A percentile compares a stretch with the other conserved stretches of the same genome.
Conservation (phyloP, 2,797 vertebrate genomes). For the Notoglanidium macrostoma region DNA sequence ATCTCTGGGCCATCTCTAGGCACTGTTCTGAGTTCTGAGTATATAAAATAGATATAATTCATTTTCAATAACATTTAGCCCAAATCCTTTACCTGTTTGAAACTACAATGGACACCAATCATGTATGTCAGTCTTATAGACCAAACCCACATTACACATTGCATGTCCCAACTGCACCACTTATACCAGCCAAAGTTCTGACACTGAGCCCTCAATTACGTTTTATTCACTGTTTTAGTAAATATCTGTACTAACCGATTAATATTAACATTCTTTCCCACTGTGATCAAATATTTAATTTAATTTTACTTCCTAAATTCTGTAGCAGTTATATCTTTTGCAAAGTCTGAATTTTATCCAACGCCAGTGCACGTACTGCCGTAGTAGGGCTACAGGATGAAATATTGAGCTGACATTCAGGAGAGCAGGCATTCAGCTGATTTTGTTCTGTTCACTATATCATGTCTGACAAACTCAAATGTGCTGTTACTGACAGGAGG, state of each 20-base stretch:
- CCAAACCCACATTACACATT: neutral
- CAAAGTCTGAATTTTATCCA: neutral
- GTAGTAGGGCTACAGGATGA: neutral
- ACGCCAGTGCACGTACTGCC: neutral
- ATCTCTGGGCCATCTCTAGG: too few species aligned
- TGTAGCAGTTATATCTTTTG: neutral
- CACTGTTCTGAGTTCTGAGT: too few species aligned
- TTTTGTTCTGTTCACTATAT: neutral
- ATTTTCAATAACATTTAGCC: neutral
- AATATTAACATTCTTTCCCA: neutral
- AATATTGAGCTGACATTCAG: neutral
- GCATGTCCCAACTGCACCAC: neutral
- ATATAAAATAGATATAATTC: neutral
- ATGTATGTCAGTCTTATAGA: neutral
- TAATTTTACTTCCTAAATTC: neutral
- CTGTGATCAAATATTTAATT: neutral
- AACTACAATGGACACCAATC: neutral
- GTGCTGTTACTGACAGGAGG: neutral
- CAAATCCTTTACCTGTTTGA: neutral
- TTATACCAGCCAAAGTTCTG: neutral
- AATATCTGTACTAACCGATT: neutral
- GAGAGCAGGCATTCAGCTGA: neutral
- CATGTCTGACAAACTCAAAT: neutral
- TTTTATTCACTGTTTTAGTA: neutral
- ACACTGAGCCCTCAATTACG: too few species aligned